A percentile compares a stretch with the other conserved stretches of the same genome.
Evolutionary conservation across 2,888 invertebrate genomes (phyloP).

Genomic region (Callinectes sapidus): DNA sequence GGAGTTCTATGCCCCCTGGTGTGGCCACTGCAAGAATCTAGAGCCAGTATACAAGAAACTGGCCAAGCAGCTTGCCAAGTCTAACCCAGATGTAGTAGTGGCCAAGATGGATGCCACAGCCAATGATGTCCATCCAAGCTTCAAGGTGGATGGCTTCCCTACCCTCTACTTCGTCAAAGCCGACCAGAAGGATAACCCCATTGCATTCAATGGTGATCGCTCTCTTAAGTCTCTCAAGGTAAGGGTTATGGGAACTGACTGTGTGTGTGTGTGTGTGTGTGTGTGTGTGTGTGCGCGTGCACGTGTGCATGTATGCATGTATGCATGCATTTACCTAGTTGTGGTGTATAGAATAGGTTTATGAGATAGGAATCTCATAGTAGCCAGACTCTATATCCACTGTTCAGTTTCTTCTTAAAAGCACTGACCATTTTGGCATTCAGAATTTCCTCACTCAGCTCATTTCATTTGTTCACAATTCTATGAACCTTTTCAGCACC

Average conservation of each 20-base stretch:
- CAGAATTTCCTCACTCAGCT: no score
- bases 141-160: constrained; percentile 72
- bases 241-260: not conserved
- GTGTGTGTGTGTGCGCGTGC: not conserved
- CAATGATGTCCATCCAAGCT: constrained; percentile 75
- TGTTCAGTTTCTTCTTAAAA: no score
- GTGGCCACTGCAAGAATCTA: constrained; percentile 79
- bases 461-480: no score
- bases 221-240: constrained; percentile 69
- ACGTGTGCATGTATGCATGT: not conserved
- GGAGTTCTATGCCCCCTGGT: constrained; percentile 80
- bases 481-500: no score
- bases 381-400: no score
- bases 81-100: constrained; percentile 74
- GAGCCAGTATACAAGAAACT: constrained; percentile 78
- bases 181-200: constrained; percentile 64
- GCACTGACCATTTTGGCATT: no score
- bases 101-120: constrained; percentile 76
- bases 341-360: no score
- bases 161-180: constrained; percentile 68
- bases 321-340: no score
- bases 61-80: constrained; percentile 74
- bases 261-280: not conserved
- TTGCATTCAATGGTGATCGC: constrained; percentile 66
- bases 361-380: no score